phyloP scores from a whole-genome alignment of 2,113 vertebrate species.

The Microcebus tavaratra region DNA sequence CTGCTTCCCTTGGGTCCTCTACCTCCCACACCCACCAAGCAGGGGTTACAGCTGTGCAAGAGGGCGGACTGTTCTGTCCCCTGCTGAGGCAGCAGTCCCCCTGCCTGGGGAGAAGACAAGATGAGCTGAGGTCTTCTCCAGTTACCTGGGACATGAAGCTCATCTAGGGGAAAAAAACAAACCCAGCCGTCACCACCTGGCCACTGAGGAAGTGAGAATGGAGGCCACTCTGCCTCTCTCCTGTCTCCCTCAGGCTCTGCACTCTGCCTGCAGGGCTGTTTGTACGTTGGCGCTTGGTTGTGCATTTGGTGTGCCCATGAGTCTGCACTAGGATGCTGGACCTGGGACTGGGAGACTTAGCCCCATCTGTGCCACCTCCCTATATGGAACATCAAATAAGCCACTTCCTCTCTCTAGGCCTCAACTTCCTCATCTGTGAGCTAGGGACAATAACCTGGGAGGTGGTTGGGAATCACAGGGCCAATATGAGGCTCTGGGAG shows the following conservation, averaged over 20 bases:
- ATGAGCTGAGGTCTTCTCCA: not conserved
- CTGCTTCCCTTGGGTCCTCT: too few species aligned
- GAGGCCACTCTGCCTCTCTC: fast-evolving
- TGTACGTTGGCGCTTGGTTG: not conserved
- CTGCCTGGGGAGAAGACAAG: not conserved
- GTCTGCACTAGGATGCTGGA: not conserved
- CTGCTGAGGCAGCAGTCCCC: not conserved
- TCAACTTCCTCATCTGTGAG: slow-evolving; percentile 18
- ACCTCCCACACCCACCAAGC: not conserved
- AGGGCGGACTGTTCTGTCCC: too few species aligned
- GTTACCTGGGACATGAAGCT: slow-evolving; percentile 54
- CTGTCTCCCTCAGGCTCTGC: not conserved
- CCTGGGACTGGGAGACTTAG: not conserved
- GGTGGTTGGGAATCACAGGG: not conserved
- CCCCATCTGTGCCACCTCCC: not conserved
- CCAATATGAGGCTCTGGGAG: not conserved
- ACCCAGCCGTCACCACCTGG: not conserved
- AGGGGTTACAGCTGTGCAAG: not conserved
- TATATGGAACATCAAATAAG: not conserved
- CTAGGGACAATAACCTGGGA: not conserved
- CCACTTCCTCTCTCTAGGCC: not conserved
- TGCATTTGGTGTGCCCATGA: not conserved
- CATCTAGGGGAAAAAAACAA: not conserved
- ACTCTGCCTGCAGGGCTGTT: fast-evolving
- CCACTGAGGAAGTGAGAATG: not conserved